A percentile compares a stretch with the other conserved stretches of the same genome.
Conservation (phyloP, 2,113 vertebrate genomes). For the Arvicanthis niloticus region DNA sequence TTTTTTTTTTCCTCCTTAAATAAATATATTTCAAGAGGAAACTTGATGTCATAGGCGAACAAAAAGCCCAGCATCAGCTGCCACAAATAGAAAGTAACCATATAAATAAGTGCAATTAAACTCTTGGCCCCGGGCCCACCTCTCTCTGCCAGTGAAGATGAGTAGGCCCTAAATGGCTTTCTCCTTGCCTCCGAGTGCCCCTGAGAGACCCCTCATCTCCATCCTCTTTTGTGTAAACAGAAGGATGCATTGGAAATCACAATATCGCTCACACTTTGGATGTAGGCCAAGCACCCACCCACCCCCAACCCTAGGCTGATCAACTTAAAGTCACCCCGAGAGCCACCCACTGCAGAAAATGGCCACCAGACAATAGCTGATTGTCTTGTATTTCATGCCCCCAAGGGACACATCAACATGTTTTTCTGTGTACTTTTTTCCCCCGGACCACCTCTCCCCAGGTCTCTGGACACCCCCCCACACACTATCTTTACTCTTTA, state of each 20-base stretch:
- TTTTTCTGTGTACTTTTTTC: neutral
- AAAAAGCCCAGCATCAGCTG: neutral
- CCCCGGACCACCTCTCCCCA: neutral
- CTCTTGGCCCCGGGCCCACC: neutral
- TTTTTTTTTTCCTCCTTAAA: neutral
- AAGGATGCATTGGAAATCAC: neutral
- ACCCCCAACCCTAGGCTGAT: neutral
- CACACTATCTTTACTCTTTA: accelerated
- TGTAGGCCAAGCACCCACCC: neutral
- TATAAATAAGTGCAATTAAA: conserved; percentile 47
- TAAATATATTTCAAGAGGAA: neutral
- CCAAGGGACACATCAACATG: no score
- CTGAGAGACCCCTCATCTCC: neutral
- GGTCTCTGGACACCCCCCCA: accelerated
- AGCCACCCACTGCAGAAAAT: accelerated
- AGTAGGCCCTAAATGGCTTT: neutral
- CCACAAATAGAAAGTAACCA: neutral
- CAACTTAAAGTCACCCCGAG: neutral
- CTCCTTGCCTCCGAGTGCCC: neutral
- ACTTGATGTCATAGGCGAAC: neutral
- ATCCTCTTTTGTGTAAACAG: conserved; percentile 11
- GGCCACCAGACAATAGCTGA: accelerated
- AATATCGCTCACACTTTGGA: conserved; percentile 56
- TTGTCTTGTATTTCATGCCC: accelerated
- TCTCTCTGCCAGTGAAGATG: neutral